Evolutionary conservation across 92 coral and sea anemone species (phyloP).

Genomic region (Phymanthus crucifer): DNA sequence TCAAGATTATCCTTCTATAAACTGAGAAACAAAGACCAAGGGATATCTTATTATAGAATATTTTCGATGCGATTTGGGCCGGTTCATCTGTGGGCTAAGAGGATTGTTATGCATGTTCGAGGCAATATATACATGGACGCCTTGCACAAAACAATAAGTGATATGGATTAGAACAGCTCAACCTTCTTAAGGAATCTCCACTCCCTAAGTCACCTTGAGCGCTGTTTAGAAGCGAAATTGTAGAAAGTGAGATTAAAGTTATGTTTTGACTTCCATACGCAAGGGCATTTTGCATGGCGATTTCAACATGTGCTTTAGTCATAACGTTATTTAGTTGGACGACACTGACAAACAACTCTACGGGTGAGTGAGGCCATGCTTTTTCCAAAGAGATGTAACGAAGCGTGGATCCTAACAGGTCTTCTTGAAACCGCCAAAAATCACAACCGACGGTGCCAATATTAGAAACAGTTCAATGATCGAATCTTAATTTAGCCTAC

Average conservation of each 20-base stretch:
- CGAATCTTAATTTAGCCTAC: neutral
- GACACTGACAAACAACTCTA: constrained; percentile 7
- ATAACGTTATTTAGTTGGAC: neutral
- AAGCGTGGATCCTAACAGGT: constrained; percentile 26
- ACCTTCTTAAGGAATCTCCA: neutral
- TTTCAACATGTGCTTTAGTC: neutral
- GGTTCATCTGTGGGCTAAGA: neutral
- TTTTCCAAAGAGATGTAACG: neutral
- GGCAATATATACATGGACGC: neutral
- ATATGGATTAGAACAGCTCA: neutral
- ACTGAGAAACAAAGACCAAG: neutral
- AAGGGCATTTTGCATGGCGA: neutral
- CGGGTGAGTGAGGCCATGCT: constrained; percentile 37
- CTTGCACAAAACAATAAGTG: neutral
- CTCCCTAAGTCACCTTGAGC: neutral
- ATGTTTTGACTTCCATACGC: neutral
- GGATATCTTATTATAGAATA: neutral
- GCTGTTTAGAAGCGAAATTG: neutral
- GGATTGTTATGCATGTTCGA: neutral
- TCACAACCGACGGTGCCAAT: constrained; percentile 4
- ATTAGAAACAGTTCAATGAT: constrained; percentile 13
- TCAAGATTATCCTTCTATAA: neutral
- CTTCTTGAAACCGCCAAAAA: constrained; percentile 6
- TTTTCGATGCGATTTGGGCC: neutral
- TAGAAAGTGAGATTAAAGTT: neutral